Evolutionary conservation across 2,113 vertebrate species (phyloP).

Genomic region (Cromileptes altivelis): DNA sequence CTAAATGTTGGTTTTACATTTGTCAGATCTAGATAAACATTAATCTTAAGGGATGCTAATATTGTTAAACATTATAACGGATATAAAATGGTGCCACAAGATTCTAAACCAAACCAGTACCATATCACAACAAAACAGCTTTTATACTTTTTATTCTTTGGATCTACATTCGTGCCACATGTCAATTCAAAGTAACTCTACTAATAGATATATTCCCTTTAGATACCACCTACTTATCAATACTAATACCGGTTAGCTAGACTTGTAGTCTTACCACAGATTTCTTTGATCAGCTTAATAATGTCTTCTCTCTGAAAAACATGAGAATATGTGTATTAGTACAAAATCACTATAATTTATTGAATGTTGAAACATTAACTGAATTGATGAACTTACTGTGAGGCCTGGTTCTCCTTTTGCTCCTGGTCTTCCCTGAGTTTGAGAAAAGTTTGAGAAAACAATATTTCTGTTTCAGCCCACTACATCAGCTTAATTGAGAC

Average conservation of each 20-base stretch:
- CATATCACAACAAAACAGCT: not conserved
- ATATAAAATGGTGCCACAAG: not conserved
- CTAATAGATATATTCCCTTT: not conserved
- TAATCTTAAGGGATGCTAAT: not conserved
- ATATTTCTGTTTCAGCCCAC: not conserved
- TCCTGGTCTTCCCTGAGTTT: slow-evolving; percentile 86
- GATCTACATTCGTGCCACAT: not conserved
- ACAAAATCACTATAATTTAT: not conserved
- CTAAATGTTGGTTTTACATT: not conserved
- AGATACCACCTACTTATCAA: not conserved
- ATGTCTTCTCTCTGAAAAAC: slow-evolving; percentile 90
- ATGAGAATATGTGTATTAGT: not conserved
- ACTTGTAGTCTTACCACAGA: slow-evolving; percentile 88
- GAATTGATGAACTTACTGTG: slow-evolving; percentile 83
- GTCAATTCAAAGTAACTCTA: not conserved
- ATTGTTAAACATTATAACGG: not conserved
- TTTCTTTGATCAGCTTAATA: slow-evolving; percentile 93
- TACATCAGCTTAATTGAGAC: not conserved
- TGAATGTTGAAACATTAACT: not conserved
- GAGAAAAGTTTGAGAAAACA: slow-evolving; percentile 20
- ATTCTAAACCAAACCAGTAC: not conserved
- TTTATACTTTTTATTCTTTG: not conserved
- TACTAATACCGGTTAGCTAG: not conserved
- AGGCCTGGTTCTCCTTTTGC: slow-evolving; percentile 89
- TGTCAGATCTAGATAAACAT: not conserved